Conservation (phyloP, 2,888 invertebrate genomes). For the Apotomis turbidana region DNA sequence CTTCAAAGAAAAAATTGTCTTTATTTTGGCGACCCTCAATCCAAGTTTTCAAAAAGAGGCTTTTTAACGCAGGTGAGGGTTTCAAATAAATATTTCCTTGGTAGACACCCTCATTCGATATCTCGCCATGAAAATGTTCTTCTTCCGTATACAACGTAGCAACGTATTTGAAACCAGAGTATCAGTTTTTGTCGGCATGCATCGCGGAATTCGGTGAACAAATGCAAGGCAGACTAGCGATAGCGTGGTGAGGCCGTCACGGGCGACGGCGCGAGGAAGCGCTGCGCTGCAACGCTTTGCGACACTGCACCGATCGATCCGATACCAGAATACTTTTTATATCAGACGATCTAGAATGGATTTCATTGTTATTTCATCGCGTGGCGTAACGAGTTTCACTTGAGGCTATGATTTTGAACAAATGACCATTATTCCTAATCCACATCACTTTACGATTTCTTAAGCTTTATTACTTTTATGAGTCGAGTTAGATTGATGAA, state of each 20-base stretch:
- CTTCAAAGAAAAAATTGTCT: too few relatives aligned
- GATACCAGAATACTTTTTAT: constrained; percentile 31
- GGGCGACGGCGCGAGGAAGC: constrained; percentile 27
- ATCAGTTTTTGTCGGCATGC: constrained; percentile 12
- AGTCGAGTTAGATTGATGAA: background rate
- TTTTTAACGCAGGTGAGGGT: too few relatives aligned
- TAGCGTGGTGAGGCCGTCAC: constrained; percentile 31
- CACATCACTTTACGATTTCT: background rate
- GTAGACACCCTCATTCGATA: background rate
- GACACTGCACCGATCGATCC: constrained; percentile 33
- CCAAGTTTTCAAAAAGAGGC: too few relatives aligned
- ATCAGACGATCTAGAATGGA: constrained; percentile 33
- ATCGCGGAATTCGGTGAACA: constrained; percentile 8
- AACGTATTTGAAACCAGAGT: constrained; percentile 1
- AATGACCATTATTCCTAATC: constrained; percentile 11
- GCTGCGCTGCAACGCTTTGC: constrained; percentile 34
- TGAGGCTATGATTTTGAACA: constrained; percentile 12
- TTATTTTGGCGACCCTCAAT: too few relatives aligned
- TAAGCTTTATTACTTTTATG: background rate
- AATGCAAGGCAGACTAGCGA: constrained; percentile 19
- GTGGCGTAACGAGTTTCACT: constrained; percentile 23
- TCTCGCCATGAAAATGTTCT: background rate
- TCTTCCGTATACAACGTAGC: constrained; percentile 4
- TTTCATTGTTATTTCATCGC: constrained; percentile 23
- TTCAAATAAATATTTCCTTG: too few relatives aligned